phyloP scores from a whole-genome alignment of 2,797 vertebrate species.

The Graptemys geographica region DNA sequence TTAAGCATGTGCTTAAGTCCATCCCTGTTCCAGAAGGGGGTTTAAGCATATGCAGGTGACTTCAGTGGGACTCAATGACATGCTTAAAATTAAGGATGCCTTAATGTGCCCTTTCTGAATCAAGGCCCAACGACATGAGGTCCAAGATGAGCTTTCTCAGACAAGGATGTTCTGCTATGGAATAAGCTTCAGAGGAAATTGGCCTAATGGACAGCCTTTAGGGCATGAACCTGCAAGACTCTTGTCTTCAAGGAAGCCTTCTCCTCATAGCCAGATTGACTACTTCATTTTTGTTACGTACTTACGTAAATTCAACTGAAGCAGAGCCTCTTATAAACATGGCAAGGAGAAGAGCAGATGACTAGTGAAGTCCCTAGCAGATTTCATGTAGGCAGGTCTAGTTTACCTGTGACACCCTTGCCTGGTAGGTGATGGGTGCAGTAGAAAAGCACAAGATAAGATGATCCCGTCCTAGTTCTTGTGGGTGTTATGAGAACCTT shows the following conservation, averaged over 20 bases:
- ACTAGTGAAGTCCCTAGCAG: too few relatives aligned
- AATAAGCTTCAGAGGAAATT: neutral
- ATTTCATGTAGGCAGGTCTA: neutral
- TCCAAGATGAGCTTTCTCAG: neutral
- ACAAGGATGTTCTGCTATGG: neutral
- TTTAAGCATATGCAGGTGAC: neutral
- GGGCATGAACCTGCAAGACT: neutral
- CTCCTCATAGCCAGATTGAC: neutral
- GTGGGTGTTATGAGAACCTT: neutral
- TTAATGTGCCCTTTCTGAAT: conserved; percentile 23
- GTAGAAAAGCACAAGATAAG: neutral
- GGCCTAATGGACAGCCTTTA: neutral
- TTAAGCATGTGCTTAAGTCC: neutral
- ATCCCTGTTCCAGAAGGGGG: neutral
- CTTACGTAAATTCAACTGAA: neutral
- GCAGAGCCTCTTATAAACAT: neutral
- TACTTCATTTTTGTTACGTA: neutral
- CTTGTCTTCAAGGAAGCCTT: neutral
- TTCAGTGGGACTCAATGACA: accelerated
- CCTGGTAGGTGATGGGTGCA: accelerated
- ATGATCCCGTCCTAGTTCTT: neutral
- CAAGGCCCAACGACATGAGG: neutral
- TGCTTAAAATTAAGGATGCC: neutral
- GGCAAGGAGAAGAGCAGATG: neutral
- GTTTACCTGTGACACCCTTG: neutral